Base-by-base conservation (phyloP, 2,888 invertebrate genomes). In the Hypolimnas misippus region DNA sequence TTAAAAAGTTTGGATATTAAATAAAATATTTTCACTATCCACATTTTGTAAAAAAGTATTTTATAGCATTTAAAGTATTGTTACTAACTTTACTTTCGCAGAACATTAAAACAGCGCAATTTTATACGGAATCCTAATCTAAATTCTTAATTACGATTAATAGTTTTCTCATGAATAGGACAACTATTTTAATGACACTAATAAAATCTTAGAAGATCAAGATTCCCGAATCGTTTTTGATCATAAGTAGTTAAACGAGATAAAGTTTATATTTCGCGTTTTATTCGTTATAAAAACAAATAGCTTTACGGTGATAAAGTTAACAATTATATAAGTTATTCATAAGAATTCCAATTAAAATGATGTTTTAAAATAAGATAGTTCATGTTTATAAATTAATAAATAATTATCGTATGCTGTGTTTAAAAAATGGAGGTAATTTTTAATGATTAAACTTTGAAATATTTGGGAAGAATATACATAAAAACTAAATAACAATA, bases 211-310 rank as follows among this genome's bases (percentile, higher is more conserved):
- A 50, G 49, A 57, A 57, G 57, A 63, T 61, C 44, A 6, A 19
- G 61, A 57, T 63, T 53, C 57, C 31, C 42, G 38, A 66, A 62
- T 64, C 59, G 38, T 54, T 56, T 57, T 63, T 51, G 63, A 66
- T 63, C 66, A 53, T 46, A 31, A 56, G 64, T 19, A 53, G 35
- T 50, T 57, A 58, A 66, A 53, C 61, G 56, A 61, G 49, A 61
- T 66, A 56, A 61, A 58, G 31, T 66, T 21, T 58, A 58, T 63
- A 65, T 65, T 57, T 61, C 35, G 61, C 62, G 51, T 49, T 55
- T 44, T 16, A 46, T 58, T 49, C 16, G 25, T 49, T 19, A 31
- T 55, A 50, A 61, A 54, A 50, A 61, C 33, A 35, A 61, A 61
- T 56, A 55, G 51, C 52, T 52, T 57, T 57, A 56, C 56, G 57